Percentiles rank a stretch among this genome's conserved stretches.
Conservation (phyloP, 1,140 invertebrate genomes). For the Drosophila lacteicornis region DNA sequence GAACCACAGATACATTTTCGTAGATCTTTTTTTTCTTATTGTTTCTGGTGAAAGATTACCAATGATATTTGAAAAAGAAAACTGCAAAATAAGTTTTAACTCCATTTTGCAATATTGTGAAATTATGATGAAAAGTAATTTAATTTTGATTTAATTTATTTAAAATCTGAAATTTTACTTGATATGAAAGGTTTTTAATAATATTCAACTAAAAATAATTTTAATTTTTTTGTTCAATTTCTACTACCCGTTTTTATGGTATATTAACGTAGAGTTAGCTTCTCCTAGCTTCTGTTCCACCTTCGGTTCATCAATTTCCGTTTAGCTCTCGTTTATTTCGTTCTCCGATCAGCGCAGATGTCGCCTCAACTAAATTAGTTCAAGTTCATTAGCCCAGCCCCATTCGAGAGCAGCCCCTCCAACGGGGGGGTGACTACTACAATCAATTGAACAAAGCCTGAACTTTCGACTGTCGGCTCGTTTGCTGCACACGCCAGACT, state of each 20-base stretch:
- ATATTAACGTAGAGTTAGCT: too few relatives aligned
- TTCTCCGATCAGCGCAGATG: constrained; percentile 28
- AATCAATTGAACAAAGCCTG: constrained; percentile 55
- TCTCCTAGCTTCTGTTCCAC: too few relatives aligned
- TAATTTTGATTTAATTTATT: too few relatives aligned
- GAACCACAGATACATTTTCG: constrained; percentile 4
- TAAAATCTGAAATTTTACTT: too few relatives aligned
- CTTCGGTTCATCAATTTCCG: constrained; percentile 12
- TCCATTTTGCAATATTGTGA: not conserved
- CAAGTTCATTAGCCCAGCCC: constrained; percentile 64
- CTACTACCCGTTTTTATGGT: not conserved
- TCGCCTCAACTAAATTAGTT: constrained; percentile 55
- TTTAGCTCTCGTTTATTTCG: not conserved
- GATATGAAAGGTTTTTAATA: too few relatives aligned
- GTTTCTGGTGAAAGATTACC: not conserved
- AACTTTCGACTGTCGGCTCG: constrained; percentile 61
- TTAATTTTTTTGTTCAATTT: too few relatives aligned
- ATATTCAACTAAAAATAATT: too few relatives aligned
- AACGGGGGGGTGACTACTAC: constrained; percentile 12
- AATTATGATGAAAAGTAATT: constrained; percentile 1
- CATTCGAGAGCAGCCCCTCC: not conserved
- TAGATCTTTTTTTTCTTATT: not conserved
- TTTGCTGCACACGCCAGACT: constrained; percentile 51
- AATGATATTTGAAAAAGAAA: not conserved
- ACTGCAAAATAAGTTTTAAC: not conserved